Conservation (phyloP, 2,797 vertebrate species). For the Xenentodon cancila region DNA sequence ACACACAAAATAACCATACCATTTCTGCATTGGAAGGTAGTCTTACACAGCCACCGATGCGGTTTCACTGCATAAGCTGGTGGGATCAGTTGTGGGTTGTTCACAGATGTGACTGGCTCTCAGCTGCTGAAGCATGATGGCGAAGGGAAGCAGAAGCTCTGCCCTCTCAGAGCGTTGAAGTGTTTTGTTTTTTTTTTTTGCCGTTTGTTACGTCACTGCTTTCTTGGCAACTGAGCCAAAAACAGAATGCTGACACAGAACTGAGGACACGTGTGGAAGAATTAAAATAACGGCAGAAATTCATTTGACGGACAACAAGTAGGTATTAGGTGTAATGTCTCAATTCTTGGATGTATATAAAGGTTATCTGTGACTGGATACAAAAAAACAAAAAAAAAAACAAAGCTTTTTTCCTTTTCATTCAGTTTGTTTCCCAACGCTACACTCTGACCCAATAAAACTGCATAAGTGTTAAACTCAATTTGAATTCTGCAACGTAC, state of each 20-base stretch:
- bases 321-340: too few species aligned
- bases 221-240: neutral
- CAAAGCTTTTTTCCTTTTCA: too few species aligned
- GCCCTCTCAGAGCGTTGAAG: neutral
- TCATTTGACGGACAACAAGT: neutral
- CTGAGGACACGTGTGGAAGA: neutral
- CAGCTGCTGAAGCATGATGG: neutral
- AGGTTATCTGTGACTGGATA: too few species aligned
- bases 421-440: neutral
- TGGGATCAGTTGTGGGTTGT: neutral
- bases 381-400: too few species aligned
- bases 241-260: neutral
- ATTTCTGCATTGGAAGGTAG: slow-evolving; percentile 3
- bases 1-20: neutral
- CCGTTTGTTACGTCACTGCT: slow-evolving; percentile 4
- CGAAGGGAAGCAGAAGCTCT: slow-evolving; percentile 53
- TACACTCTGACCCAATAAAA: neutral
- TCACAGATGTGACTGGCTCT: neutral
- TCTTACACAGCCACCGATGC: neutral
- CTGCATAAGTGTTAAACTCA: neutral
- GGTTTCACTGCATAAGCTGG: neutral
- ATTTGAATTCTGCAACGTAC: neutral
- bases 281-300: neutral
- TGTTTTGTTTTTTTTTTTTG: slow-evolving; percentile 33
- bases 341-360: too few species aligned